Percentiles rank a stretch among this genome's conserved stretches.
Evolutionary conservation across 2,888 invertebrate species (phyloP).

Genomic region (Philonicus albiceps): DNA sequence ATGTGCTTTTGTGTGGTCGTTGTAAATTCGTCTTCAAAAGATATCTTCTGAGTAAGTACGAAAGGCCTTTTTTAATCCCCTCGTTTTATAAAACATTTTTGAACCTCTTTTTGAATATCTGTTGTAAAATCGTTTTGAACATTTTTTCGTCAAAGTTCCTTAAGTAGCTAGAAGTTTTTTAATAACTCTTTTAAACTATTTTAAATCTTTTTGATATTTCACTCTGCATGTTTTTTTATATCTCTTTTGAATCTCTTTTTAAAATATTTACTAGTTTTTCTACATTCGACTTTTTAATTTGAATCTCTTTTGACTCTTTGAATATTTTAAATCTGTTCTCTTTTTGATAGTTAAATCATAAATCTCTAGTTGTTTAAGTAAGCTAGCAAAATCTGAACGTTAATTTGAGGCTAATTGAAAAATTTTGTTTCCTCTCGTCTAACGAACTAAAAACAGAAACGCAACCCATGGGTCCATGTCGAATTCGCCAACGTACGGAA

Average conservation of each 20-base stretch:
- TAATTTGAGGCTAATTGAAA: too few relatives aligned
- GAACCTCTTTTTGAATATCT: too few relatives aligned
- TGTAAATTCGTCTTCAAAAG: neutral
- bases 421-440: neutral
- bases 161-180: neutral
- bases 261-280: neutral
- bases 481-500: conserved; percentile 54
- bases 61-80: neutral
- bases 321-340: neutral
- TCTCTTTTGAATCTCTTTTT: neutral
- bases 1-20: neutral
- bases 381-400: too few relatives aligned
- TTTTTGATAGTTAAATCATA: neutral
- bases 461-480: conserved; percentile 53
- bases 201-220: neutral
- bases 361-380: neutral
- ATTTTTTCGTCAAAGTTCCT: neutral
- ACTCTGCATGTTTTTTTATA: neutral
- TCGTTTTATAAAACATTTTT: too few relatives aligned
- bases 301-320: neutral
- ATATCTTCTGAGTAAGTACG: neutral
- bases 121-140: neutral
- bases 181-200: neutral
- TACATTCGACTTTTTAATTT: neutral
- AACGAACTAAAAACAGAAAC: conserved; percentile 46